Evolutionary conservation across 2,113 vertebrate genomes (phyloP).

Genomic region (Bubo bubo): DNA sequence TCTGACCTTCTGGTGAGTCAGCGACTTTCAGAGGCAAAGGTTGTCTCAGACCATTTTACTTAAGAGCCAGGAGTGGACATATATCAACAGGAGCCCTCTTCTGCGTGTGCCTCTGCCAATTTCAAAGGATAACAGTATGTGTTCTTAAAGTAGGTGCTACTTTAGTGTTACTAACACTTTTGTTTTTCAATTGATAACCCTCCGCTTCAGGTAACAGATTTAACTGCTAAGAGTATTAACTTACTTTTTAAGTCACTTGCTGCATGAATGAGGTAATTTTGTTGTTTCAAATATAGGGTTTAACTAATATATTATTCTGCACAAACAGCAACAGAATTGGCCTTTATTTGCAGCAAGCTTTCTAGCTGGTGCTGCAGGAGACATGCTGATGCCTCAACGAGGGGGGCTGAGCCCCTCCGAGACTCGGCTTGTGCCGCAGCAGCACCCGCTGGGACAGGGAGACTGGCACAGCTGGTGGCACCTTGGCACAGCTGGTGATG

Average conservation of each 20-base stretch:
- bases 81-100: not conserved
- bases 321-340: not conserved
- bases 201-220: not conserved
- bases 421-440: constrained; percentile 51
- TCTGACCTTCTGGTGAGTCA: not conserved
- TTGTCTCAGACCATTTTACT: not conserved
- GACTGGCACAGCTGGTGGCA: not conserved
- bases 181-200: not conserved
- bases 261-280: not conserved
- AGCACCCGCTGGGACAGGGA: constrained; percentile 59
- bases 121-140: not conserved
- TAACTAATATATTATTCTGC: not conserved
- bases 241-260: not conserved
- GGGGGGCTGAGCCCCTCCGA: not conserved
- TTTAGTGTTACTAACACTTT: not conserved
- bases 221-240: not conserved
- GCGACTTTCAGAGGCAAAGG: not conserved
- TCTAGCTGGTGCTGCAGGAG: not conserved
- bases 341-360: not conserved
- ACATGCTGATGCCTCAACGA: not conserved
- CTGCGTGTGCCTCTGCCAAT: fast-evolving
- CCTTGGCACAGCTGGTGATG: not conserved
- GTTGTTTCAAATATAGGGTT: not conserved
- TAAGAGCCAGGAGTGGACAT: not conserved
- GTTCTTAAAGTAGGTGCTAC: not conserved